Percentiles rank a stretch among this genome's conserved stretches.
Conservation (phyloP, 2,888 invertebrate genomes). For the Aproaerema taeniolella region DNA sequence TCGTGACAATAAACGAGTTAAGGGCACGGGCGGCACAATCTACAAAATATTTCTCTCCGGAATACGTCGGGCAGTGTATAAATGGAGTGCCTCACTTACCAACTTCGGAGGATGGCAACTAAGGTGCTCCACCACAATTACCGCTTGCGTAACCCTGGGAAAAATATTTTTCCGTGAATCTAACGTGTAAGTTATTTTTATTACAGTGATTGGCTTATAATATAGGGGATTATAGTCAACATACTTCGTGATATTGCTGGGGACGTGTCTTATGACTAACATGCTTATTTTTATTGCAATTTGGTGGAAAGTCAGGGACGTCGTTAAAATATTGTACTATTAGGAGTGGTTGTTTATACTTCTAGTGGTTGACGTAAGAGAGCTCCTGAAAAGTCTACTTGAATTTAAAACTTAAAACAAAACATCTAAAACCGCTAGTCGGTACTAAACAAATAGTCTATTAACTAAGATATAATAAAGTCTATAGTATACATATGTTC, state of each 20-base stretch:
- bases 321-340: constrained; percentile 36
- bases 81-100: constrained; percentile 78
- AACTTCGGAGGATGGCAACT: constrained; percentile 77
- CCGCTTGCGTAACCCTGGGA: constrained; percentile 78
- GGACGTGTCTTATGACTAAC: constrained; percentile 62
- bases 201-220: constrained; percentile 65
- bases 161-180: constrained; percentile 78
- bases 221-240: constrained; percentile 40
- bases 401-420: constrained; percentile 43
- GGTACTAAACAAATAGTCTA: constrained; percentile 55
- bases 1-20: constrained; percentile 60
- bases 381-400: constrained; percentile 48
- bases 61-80: constrained; percentile 74
- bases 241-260: constrained; percentile 54
- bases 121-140: constrained; percentile 78
- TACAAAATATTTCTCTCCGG: constrained; percentile 78
- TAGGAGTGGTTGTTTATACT: constrained; percentile 35
- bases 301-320: constrained; percentile 43
- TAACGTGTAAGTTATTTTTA: constrained; percentile 73
- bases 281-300: constrained; percentile 54
- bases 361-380: constrained; percentile 40
- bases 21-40: constrained; percentile 72
- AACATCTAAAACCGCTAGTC: constrained; percentile 63
- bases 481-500: constrained; percentile 43
- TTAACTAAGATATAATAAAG: constrained; percentile 52